Conservation (phyloP, 2,797 vertebrate genomes). For the Delichon dasypus region DNA sequence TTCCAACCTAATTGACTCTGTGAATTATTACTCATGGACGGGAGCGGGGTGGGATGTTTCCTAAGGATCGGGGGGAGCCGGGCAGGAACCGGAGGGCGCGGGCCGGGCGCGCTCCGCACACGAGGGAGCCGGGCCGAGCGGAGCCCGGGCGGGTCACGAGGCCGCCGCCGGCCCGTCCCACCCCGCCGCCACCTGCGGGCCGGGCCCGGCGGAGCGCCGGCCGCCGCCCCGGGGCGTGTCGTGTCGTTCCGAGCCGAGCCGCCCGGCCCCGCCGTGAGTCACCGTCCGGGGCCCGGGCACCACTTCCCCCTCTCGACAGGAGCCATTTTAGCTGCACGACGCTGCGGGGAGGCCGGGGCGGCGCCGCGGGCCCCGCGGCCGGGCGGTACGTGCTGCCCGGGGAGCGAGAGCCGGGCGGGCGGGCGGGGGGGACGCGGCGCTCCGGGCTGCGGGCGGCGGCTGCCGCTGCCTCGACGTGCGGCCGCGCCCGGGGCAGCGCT, state of each 20-base stretch:
- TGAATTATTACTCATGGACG: fast-evolving
- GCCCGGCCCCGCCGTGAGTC: conserved; percentile 80
- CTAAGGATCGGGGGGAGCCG: not conserved
- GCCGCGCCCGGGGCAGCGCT: not conserved
- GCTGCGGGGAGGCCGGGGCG: conserved; percentile 56
- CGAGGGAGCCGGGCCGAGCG: not conserved
- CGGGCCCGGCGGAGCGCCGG: not conserved
- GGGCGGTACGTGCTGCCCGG: conserved; percentile 10
- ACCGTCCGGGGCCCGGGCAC: conserved; percentile 78
- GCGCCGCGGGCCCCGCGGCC: not conserved
- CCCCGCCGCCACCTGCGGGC: conserved; percentile 27
- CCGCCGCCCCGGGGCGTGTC: conserved; percentile 23
- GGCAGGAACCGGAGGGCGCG: not conserved
- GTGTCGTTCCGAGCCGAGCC: conserved; percentile 68
- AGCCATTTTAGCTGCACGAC: conserved; percentile 80
- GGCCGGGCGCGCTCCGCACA: not conserved
- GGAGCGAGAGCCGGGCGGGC: not conserved
- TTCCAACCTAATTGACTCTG: not conserved
- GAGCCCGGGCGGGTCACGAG: not conserved
- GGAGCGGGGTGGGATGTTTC: not conserved
- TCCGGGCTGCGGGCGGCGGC: not conserved
- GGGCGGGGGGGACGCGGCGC: not conserved
- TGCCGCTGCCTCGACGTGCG: not conserved
- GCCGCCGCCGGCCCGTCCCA: not conserved
- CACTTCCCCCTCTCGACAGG: conserved; percentile 78